These are phyloP conservation scores for Luperina nickerlii DNA, from an alignment of 2,888 invertebrate species.

Conservation along the genomic window DNA sequence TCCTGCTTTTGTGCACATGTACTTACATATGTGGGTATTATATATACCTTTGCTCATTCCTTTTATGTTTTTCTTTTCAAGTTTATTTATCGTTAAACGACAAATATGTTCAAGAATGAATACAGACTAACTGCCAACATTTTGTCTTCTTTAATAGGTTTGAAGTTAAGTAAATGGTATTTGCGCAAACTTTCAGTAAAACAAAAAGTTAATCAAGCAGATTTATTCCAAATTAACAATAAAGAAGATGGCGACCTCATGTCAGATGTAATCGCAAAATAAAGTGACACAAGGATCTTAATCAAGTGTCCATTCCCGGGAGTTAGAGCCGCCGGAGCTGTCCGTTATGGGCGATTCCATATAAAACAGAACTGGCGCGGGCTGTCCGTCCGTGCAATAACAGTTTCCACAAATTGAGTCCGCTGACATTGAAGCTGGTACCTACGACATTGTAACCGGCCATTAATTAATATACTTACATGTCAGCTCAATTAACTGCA, in stretches of 20 bases:
- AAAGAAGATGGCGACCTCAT: conserved; percentile 83
- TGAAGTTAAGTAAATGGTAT: conserved; percentile 41
- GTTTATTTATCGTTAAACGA: conserved; percentile 27
- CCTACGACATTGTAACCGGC: conserved; percentile 76
- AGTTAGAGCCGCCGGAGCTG: conserved; percentile 83
- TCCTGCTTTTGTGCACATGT: conserved; percentile 15
- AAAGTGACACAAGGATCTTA: conserved; percentile 89
- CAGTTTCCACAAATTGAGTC: conserved; percentile 89
- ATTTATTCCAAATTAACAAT: conserved; percentile 83
- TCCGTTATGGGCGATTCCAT: conserved; percentile 85
- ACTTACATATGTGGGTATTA: neutral
- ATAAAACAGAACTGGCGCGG: conserved; percentile 82
- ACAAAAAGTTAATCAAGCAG: conserved; percentile 72
- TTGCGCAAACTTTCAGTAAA: conserved; percentile 51
- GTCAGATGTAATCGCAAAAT: conserved; percentile 87
- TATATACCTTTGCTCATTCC: neutral
- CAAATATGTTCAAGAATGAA: conserved; percentile 7
- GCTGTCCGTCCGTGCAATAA: conserved; percentile 83
- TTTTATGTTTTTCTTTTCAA: conserved; percentile 10
- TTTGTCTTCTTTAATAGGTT: conserved; percentile 27
- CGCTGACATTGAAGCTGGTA: conserved; percentile 82
- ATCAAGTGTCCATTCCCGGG: conserved; percentile 88
- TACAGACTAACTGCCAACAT: conserved; percentile 22
- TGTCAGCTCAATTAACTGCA: conserved; percentile 61
- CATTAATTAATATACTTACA: conserved; percentile 73